Evolutionary conservation across 2,888 invertebrate genomes (phyloP).

Genomic region (Drosophila histrio): DNA sequence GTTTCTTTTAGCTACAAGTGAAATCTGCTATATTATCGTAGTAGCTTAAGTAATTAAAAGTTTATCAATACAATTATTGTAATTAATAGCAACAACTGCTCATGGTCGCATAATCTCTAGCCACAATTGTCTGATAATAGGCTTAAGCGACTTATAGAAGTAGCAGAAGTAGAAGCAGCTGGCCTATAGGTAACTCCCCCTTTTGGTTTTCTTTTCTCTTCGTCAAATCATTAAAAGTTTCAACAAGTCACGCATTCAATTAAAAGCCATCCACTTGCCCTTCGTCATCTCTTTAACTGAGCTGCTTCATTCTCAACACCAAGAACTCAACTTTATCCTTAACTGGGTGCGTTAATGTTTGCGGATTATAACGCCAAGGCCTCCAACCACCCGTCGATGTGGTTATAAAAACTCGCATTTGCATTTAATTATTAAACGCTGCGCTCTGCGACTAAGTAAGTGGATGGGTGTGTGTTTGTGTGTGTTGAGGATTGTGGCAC

Average conservation of each 20-base stretch:
- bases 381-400: constrained; percentile 5
- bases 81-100: constrained; percentile 45
- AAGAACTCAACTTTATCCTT: constrained; percentile 11
- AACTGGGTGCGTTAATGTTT: constrained; percentile 53
- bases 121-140: background rate
- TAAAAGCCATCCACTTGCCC: constrained; percentile 41
- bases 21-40: too few relatives aligned
- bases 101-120: constrained; percentile 1
- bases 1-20: too few relatives aligned
- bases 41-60: constrained; percentile 43
- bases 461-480: constrained; percentile 7
- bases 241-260: constrained; percentile 78
- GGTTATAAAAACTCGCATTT: constrained; percentile 49
- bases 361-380: constrained; percentile 54
- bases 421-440: constrained; percentile 69
- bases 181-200: background rate
- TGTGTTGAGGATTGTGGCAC: constrained; percentile 4
- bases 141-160: constrained; percentile 51
- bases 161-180: background rate
- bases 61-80: constrained; percentile 53
- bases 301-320: background rate
- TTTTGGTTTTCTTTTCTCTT: constrained; percentile 3
- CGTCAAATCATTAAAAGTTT: constrained; percentile 64
- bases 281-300: background rate
- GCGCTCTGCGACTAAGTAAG: constrained; percentile 13